Evolutionary conservation across 2,888 invertebrate species (phyloP).

Genomic region (Heteropelma amictum): DNA sequence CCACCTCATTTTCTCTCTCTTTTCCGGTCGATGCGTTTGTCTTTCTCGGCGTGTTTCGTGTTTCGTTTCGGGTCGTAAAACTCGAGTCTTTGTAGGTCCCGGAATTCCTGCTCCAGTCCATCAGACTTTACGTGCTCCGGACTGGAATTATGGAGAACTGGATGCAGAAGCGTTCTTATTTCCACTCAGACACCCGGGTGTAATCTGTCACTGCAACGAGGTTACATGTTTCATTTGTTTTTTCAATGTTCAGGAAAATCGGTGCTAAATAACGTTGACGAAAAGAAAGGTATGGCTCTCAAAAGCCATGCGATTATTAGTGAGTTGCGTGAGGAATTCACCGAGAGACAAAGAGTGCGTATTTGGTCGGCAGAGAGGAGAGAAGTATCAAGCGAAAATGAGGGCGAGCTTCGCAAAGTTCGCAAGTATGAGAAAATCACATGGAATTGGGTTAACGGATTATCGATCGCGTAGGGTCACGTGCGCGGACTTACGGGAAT

Average conservation of each 20-base stretch:
- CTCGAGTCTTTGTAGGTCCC: slow-evolving; percentile 59
- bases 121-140: slow-evolving; percentile 26
- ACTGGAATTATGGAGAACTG: slow-evolving; percentile 49
- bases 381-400: slow-evolving; percentile 11
- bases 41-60: slow-evolving; percentile 60
- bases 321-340: not conserved
- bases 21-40: not conserved
- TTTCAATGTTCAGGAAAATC: no score
- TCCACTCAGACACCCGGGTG: slow-evolving; percentile 47
- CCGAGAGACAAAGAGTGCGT: not conserved
- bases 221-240: no score
- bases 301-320: slow-evolving; percentile 26
- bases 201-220: not conserved
- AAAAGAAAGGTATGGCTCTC: not conserved
- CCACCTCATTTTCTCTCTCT: slow-evolving; percentile 28
- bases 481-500: slow-evolving; percentile 37
- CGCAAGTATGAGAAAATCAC: slow-evolving; percentile 44
- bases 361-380: slow-evolving; percentile 4
- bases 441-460: slow-evolving; percentile 62
- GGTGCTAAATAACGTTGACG: no score
- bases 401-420: slow-evolving; percentile 18
- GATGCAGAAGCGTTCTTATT: slow-evolving; percentile 62
- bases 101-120: slow-evolving; percentile 32
- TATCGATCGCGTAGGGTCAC: slow-evolving; percentile 56
- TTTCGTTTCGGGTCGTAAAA: slow-evolving; percentile 70